phyloP scores from a whole-genome alignment of 1,140 invertebrate genomes.

The Atta texana region DNA sequence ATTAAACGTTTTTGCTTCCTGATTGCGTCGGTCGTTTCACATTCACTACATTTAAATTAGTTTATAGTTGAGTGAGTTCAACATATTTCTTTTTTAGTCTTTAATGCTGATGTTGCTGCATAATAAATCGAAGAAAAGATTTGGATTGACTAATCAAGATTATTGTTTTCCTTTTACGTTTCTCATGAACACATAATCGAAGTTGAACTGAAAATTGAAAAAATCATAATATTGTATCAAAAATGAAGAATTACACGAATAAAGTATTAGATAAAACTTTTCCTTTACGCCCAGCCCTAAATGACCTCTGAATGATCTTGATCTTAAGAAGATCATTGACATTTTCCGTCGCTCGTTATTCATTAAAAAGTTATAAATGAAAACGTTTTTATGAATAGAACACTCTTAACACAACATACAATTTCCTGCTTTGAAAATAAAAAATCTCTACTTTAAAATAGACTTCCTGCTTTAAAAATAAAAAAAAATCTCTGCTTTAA shows the following conservation, averaged over 20 bases:
- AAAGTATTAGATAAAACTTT: not conserved
- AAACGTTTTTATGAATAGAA: too few relatives aligned
- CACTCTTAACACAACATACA: too few relatives aligned
- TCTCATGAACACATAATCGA: not conserved
- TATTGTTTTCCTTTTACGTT: not conserved
- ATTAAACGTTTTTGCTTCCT: conserved; percentile 23
- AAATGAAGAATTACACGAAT: not conserved
- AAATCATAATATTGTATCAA: conserved; percentile 8
- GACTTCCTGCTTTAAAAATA: too few relatives aligned
- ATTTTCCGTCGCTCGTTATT: too few relatives aligned
- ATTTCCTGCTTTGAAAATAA: too few relatives aligned
- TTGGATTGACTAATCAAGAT: not conserved
- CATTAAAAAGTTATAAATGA: too few relatives aligned
- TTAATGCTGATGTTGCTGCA: not conserved
- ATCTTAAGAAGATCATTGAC: too few relatives aligned
- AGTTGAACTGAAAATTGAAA: conserved; percentile 44
- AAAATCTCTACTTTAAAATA: too few relatives aligned
- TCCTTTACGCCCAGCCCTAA: too few relatives aligned
- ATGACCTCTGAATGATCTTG: too few relatives aligned
- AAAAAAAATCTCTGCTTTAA: too few relatives aligned
- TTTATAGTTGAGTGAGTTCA: not conserved
- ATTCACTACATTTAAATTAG: not conserved
- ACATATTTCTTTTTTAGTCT: not conserved
- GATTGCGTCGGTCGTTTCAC: not conserved
- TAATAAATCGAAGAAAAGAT: conserved; percentile 4